These are phyloP conservation scores for Ageneiosus marmoratus DNA, from an alignment of 2,113 vertebrate species.

Conservation along the genomic window DNA sequence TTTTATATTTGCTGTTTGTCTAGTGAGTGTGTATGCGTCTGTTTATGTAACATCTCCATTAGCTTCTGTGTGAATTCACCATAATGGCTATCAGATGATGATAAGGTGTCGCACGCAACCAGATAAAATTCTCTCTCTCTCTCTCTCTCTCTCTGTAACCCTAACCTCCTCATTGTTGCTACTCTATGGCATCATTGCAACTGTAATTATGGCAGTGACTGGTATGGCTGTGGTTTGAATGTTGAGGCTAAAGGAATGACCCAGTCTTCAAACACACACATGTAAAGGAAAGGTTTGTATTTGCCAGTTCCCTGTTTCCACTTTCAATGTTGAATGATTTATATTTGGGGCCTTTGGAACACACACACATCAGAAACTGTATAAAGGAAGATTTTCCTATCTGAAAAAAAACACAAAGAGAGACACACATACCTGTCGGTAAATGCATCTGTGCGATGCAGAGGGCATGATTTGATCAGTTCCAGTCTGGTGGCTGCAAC, in stretches of 20 bases:
- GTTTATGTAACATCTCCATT: background rate
- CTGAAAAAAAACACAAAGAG: background rate
- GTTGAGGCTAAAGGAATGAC: constrained; percentile 9
- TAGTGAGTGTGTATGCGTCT: too few species aligned
- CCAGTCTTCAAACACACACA: constrained; percentile 24
- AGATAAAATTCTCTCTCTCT: constrained; percentile 15
- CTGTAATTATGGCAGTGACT: constrained; percentile 10
- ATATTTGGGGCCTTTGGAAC: constrained; percentile 15
- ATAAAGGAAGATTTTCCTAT: background rate
- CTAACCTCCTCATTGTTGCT: constrained; percentile 49
- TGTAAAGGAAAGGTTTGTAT: constrained; percentile 17
- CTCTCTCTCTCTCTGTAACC: too few species aligned
- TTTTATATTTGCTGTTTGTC: background rate
- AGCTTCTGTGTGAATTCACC: background rate
- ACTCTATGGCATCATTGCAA: constrained; percentile 50
- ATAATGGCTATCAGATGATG: background rate
- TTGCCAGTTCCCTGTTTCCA: constrained; percentile 35
- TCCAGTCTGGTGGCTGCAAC: constrained; percentile 23
- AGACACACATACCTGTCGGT: background rate
- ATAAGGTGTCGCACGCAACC: background rate
- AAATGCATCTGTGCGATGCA: constrained; percentile 15
- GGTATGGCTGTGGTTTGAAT: constrained; percentile 3
- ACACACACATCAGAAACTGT: background rate
- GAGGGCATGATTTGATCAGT: constrained; percentile 46
- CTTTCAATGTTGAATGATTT: constrained; percentile 46